Conservation (phyloP, 1,140 invertebrate species). For the Parasteatoda tepidariorum region DNA sequence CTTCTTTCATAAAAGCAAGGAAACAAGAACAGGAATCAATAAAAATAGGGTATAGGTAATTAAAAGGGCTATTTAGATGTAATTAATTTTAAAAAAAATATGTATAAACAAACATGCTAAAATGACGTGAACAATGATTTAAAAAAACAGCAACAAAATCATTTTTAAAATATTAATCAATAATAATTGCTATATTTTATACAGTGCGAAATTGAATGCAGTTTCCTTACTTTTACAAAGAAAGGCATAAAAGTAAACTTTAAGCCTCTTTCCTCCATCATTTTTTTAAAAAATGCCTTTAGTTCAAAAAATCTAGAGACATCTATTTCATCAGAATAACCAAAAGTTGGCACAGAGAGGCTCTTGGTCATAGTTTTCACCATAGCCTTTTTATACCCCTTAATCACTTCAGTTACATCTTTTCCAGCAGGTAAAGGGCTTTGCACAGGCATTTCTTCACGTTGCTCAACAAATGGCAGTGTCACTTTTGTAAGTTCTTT, state of each 20-base stretch:
- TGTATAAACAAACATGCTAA: too few relatives aligned
- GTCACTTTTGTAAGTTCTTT: too few relatives aligned
- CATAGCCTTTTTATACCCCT: conserved; percentile 90
- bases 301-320: conserved; percentile 82
- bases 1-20: too few relatives aligned
- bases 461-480: conserved; percentile 14
- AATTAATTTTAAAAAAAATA: too few relatives aligned
- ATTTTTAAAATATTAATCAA: too few relatives aligned
- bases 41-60: background rate
- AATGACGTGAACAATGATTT: too few relatives aligned
- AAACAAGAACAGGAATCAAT: background rate
- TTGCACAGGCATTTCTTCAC: background rate
- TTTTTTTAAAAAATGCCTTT: conserved; percentile 77
- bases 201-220: too few relatives aligned
- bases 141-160: too few relatives aligned
- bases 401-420: conserved; percentile 73
- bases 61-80: too few relatives aligned
- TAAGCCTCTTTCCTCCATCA: conserved; percentile 76
- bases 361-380: conserved; percentile 95
- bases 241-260: conserved; percentile 96
- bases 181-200: too few relatives aligned
- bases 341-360: conserved; percentile 74
- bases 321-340: conserved; percentile 81
- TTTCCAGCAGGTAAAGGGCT: background rate
- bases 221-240: conserved; percentile 85